These are phyloP conservation scores for Andrena hattorfiana DNA, from an alignment of 2,888 invertebrate species.

Conservation along the genomic window DNA sequence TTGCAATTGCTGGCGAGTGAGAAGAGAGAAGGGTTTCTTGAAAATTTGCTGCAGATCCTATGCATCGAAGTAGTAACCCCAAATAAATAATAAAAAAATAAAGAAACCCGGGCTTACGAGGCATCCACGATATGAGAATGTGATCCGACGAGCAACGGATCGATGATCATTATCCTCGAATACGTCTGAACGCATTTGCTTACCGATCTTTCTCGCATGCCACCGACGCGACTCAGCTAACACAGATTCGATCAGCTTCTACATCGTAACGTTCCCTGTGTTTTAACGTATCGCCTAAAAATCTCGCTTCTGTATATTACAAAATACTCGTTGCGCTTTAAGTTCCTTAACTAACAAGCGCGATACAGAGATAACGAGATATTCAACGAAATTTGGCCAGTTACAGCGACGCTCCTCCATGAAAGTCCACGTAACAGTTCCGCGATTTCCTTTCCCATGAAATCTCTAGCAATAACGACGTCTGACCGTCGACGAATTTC, in stretches of 20 bases:
- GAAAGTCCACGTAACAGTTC: background rate
- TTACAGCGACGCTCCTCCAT: background rate
- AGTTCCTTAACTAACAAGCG: background rate
- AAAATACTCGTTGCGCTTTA: background rate
- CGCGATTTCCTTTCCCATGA: background rate
- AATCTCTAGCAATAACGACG: background rate
- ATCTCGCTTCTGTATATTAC: slow-evolving; percentile 24
- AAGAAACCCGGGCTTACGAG: background rate
- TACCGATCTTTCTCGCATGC: slow-evolving; percentile 31
- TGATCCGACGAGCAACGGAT: background rate
- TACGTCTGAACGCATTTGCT: background rate
- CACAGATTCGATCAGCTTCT: slow-evolving; percentile 43
- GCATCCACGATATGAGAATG: background rate
- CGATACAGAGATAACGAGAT: background rate
- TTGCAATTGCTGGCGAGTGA: too few species aligned
- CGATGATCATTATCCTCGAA: background rate
- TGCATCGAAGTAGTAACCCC: slow-evolving; percentile 68
- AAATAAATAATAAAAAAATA: slow-evolving; percentile 26
- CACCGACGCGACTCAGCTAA: slow-evolving; percentile 40
- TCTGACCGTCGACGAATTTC: slow-evolving; percentile 49
- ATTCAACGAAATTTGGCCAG: background rate
- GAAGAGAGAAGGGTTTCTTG: background rate
- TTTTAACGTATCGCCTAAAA: slow-evolving; percentile 20
- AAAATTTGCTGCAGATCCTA: slow-evolving; percentile 55
- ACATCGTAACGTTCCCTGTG: slow-evolving; percentile 33